phyloP scores from a whole-genome alignment of 2,113 vertebrate genomes.

The Circaetus cinerascens region DNA sequence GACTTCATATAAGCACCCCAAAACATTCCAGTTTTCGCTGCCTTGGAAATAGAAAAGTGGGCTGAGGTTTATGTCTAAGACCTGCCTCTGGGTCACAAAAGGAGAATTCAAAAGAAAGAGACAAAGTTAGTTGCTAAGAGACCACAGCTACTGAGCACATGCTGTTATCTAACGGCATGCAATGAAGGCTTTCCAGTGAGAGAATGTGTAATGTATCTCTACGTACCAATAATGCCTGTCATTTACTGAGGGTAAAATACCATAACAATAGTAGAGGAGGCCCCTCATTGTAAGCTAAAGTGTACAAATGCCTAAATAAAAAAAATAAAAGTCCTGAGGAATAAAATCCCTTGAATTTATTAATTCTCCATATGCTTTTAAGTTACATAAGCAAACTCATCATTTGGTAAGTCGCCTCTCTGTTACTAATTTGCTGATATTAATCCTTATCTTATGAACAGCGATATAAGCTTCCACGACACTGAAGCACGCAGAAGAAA shows the following conservation, averaged over 20 bases:
- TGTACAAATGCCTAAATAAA: neutral
- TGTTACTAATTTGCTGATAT: neutral
- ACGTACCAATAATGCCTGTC: conserved; percentile 18
- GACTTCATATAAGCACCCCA: neutral
- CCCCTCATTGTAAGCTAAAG: conserved; percentile 18
- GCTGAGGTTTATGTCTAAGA: conserved; percentile 30
- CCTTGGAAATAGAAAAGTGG: conserved; percentile 40
- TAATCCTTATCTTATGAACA: neutral
- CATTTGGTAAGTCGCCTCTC: neutral
- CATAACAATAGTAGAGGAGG: conserved; percentile 10
- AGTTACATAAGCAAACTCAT: neutral
- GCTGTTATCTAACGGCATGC: conserved; percentile 58
- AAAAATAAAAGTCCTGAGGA: neutral
- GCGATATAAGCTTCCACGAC: neutral
- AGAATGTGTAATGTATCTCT: conserved; percentile 20
- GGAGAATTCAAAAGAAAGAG: conserved; percentile 58
- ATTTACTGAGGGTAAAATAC: conserved; percentile 2
- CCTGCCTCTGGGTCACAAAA: conserved; percentile 57
- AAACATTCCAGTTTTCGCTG: conserved; percentile 42
- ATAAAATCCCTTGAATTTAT: neutral
- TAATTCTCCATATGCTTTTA: neutral
- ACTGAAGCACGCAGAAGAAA: neutral
- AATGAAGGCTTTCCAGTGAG: conserved; percentile 31
- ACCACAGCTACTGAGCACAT: conserved; percentile 45
- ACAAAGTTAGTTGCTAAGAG: conserved; percentile 73